These are phyloP conservation scores for Trichopria drosophilae DNA, from an alignment of 2,888 invertebrate genomes.

Conservation along the genomic window DNA sequence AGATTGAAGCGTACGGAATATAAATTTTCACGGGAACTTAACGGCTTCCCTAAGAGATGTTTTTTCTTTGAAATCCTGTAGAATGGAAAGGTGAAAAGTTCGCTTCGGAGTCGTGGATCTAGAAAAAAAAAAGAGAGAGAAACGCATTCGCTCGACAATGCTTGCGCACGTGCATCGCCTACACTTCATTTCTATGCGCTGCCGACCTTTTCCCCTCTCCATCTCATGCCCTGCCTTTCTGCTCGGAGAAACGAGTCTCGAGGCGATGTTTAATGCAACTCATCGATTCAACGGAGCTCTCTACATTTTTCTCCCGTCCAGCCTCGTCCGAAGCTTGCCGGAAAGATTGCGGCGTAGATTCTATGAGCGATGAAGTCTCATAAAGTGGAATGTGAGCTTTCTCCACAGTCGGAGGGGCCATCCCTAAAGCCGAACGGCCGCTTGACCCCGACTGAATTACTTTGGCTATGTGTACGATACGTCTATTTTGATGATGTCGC, in stretches of 20 bases:
- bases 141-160: not conserved
- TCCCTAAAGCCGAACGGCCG: conserved; percentile 36
- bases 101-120: too few relatives aligned
- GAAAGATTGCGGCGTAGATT: conserved; percentile 50
- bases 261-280: conserved; percentile 52
- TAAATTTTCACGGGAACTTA: too few relatives aligned
- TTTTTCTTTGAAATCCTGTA: too few relatives aligned
- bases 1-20: too few relatives aligned
- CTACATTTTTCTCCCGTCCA: conserved; percentile 46
- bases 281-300: conserved; percentile 49
- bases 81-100: too few relatives aligned
- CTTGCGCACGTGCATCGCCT: not conserved
- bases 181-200: not conserved
- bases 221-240: conserved; percentile 3
- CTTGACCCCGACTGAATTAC: conserved; percentile 30
- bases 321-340: conserved; percentile 34
- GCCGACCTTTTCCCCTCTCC: conserved; percentile 1
- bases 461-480: too few relatives aligned
- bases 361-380: conserved; percentile 50
- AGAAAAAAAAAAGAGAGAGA: too few relatives aligned
- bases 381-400: conserved; percentile 41
- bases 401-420: conserved; percentile 23
- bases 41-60: too few relatives aligned
- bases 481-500: too few relatives aligned
- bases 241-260: conserved; percentile 13